These are phyloP conservation scores for Pardosa pseudoannulata DNA, from an alignment of 2,888 invertebrate genomes.

Conservation along the genomic window DNA sequence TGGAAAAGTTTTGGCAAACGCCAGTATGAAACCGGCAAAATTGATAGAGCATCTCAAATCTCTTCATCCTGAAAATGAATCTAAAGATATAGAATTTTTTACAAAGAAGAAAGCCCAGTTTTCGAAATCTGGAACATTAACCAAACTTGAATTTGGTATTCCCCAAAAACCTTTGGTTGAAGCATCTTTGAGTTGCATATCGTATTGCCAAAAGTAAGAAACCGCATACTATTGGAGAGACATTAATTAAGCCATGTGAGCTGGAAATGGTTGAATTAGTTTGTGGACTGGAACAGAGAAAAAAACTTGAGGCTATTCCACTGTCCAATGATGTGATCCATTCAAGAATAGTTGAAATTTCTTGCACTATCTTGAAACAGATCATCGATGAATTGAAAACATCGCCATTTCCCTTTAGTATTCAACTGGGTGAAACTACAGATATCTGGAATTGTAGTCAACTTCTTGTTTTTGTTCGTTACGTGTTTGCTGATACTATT, in stretches of 20 bases:
- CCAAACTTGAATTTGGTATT: no score
- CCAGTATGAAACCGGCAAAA: constrained; percentile 59
- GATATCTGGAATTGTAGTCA: constrained; percentile 47
- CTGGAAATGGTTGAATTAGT: constrained; percentile 42
- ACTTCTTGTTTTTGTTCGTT: constrained; percentile 60
- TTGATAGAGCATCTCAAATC: constrained; percentile 44
- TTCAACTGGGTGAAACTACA: constrained; percentile 78
- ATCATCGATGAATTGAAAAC: constrained; percentile 54
- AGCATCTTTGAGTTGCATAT: constrained; percentile 34
- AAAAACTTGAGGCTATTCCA: constrained; percentile 67
- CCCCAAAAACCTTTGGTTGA: no score
- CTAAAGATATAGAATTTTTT: no score
- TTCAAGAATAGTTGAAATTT: constrained; percentile 63
- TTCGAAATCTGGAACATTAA: no score
- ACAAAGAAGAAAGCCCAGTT: no score
- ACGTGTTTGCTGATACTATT: constrained; percentile 56
- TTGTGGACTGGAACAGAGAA: constrained; percentile 57
- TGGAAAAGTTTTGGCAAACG: constrained; percentile 46
- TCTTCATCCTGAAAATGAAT: constrained; percentile 30
- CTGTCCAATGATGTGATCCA: constrained; percentile 60
- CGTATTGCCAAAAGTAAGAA: constrained; percentile 44
- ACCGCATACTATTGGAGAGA: constrained; percentile 61
- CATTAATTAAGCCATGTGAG: constrained; percentile 39
- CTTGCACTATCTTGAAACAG: constrained; percentile 63
- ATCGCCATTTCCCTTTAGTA: constrained; percentile 65